Conservation (phyloP, 2,888 invertebrate species). For the Sinotaia quadrata region DNA sequence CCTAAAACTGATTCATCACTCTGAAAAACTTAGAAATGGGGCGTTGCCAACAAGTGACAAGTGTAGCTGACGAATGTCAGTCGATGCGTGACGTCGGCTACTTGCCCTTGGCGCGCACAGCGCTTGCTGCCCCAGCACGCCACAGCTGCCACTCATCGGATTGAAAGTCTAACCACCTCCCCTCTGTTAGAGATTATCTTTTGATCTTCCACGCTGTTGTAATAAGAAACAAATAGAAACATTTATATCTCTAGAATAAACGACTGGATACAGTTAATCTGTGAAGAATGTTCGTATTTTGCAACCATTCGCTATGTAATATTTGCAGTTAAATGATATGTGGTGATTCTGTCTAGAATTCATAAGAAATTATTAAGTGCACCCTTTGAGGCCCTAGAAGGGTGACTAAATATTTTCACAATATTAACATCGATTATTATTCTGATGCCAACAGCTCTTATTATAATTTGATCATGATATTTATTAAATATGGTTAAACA, state of each 20-base stretch:
- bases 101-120: slow-evolving; percentile 9
- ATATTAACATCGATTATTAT: neutral
- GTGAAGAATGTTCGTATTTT: too few species aligned
- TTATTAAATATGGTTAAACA: neutral
- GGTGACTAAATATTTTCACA: too few species aligned
- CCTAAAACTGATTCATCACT: too few species aligned
- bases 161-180: slow-evolving; percentile 11
- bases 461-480: neutral
- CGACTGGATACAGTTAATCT: too few species aligned
- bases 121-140: neutral
- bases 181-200: neutral
- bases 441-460: neutral
- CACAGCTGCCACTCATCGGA: slow-evolving; percentile 24
- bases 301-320: too few species aligned
- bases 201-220: neutral
- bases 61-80: slow-evolving; percentile 28
- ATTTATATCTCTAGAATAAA: too few species aligned
- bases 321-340: too few species aligned
- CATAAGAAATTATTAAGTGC: too few species aligned
- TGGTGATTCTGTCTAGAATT: too few species aligned
- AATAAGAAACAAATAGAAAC: too few species aligned
- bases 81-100: slow-evolving; percentile 28
- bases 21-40: too few species aligned
- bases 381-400: neutral
- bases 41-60: slow-evolving; percentile 28